Base-by-base conservation (phyloP, 2,888 invertebrate genomes). In the Conomelus anceps region DNA sequence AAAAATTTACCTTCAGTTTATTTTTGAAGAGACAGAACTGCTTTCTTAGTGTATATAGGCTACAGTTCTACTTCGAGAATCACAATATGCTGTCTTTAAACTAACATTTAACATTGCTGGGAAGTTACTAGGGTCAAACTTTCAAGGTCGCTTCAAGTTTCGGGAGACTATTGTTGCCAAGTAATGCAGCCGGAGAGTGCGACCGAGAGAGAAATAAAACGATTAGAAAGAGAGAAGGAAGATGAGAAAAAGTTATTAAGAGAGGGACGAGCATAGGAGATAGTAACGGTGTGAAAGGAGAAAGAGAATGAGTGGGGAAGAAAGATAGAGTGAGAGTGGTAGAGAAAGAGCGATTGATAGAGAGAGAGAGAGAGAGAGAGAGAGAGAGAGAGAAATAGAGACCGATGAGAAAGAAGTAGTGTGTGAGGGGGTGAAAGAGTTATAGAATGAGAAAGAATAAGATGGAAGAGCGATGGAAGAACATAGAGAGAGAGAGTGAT, bases 91-190 rank as follows among this genome's bases (percentile, higher is more conserved):
- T 20, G 63, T n/a, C 63, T 63, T 63, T 63, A 63, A 63, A 63
- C 63, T 63, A 63, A 63, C 63, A 63, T 63, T n/a, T 63, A 63
- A 63, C 63, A 63, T 63, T n/a, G 63, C 63, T 63, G 63, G n/a
- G 63, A 63, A 63, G 63, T 63, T 63, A 63, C n/a, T 63, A 86
- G 86, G 86, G 86, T 86, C 86, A 86, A 86, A 86, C 86, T 24
- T 29, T 24, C 86, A 86, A 86, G 86, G 86, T 86, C 86, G 24
- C 24, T 86, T 20, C 26, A 86, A 22, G 29, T 86, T 86, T 86
- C 22, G 22, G 22, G 24, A 86, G 29, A 11, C 23, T 85, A 85
- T 85, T 85, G 24, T 85, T 22, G 63, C 63, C 63, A 13, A 63
- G 63, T 63, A 63, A 34, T 34, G 34, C 34, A 34, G 34, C 34